These are phyloP conservation scores for Austrofundulus limnaeus DNA, from an alignment of 2,113 vertebrate species.

Conservation along the genomic window DNA sequence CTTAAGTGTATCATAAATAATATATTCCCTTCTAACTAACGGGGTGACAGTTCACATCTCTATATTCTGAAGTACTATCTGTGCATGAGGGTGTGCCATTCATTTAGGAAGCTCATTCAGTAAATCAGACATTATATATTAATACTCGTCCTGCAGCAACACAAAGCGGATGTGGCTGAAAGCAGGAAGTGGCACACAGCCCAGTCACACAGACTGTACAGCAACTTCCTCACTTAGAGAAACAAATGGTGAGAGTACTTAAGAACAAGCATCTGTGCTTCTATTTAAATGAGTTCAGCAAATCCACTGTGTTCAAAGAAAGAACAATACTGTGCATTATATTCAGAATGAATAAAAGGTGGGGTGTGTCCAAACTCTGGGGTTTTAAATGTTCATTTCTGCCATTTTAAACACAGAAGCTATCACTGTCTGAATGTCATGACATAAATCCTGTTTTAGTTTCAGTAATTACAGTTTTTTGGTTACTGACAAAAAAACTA, in stretches of 20 bases:
- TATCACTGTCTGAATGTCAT: no score
- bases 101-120: neutral
- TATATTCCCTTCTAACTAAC: conserved; percentile 38
- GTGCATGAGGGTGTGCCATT: neutral
- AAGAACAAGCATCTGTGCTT: neutral
- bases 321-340: no score
- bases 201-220: conserved; percentile 6
- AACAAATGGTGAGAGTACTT: neutral
- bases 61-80: conserved; percentile 21
- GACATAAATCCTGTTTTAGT: no score
- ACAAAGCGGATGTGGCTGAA: conserved; percentile 66
- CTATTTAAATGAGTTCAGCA: neutral
- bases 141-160: neutral
- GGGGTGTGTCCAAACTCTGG: neutral
- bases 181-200: conserved; percentile 56
- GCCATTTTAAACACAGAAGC: no score
- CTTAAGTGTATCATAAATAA: conserved; percentile 62
- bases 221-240: neutral
- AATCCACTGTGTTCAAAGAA: neutral
- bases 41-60: conserved; percentile 22
- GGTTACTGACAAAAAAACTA: no score
- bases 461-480: no score
- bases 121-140: conserved; percentile 7
- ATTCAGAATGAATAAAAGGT: neutral
- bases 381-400: neutral